Evolutionary conservation across 1,140 invertebrate genomes (phyloP).

Genomic region (Bombyx mandarina): DNA sequence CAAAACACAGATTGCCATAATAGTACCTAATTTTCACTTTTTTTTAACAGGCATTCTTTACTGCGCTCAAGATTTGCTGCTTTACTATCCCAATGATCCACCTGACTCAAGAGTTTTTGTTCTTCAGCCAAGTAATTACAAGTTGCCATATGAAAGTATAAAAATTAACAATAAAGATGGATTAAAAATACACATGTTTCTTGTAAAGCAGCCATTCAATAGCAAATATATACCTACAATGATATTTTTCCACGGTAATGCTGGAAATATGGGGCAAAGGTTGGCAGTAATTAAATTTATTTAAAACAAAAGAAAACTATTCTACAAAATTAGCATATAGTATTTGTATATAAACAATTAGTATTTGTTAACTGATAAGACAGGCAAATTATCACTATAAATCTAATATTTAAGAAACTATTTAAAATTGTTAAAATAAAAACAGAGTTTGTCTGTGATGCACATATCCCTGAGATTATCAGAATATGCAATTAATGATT

Average conservation of each 20-base stretch:
- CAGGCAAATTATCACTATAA: too few species aligned
- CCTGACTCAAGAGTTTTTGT: conserved; percentile 89
- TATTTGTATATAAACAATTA: too few species aligned
- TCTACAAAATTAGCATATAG: not conserved
- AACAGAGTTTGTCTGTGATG: too few species aligned
- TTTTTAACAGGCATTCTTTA: conserved; percentile 81
- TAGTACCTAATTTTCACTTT: conserved; percentile 1
- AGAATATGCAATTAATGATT: too few species aligned
- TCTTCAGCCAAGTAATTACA: conserved; percentile 85
- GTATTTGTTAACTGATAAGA: too few species aligned
- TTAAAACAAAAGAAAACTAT: too few species aligned
- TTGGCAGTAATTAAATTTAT: conserved; percentile 39
- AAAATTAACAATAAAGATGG: conserved; percentile 85
- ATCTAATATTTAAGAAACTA: too few species aligned
- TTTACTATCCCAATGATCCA: conserved; percentile 92
- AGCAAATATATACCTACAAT: conserved; percentile 82
- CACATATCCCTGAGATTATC: too few species aligned
- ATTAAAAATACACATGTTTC: conserved; percentile 86
- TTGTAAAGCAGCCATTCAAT: conserved; percentile 84
- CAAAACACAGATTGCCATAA: not conserved
- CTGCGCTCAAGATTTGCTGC: conserved; percentile 85
- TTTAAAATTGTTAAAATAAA: too few species aligned
- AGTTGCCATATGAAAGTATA: conserved; percentile 88
- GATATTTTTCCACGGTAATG: conserved; percentile 95
- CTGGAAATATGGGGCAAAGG: conserved; percentile 96